These are phyloP conservation scores for Drosophila orena DNA, from an alignment of 1,140 invertebrate genomes.

Conservation along the genomic window DNA sequence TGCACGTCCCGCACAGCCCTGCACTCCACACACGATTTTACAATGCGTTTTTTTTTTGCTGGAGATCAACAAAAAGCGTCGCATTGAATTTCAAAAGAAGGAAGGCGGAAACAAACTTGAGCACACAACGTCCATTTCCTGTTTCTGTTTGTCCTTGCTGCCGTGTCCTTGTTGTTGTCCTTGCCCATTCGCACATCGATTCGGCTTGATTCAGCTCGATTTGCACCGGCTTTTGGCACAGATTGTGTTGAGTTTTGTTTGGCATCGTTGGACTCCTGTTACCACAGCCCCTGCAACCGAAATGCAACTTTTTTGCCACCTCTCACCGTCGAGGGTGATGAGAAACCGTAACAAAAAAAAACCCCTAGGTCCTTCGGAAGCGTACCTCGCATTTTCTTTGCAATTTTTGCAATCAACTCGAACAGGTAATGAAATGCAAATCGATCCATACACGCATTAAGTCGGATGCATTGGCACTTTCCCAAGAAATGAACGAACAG, in stretches of 20 bases:
- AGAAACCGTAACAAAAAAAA: background rate
- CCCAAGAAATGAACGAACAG: conserved; percentile 29
- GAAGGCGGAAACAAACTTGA: conserved; percentile 79
- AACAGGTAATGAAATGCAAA: conserved; percentile 71
- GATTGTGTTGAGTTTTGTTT: conserved; percentile 64
- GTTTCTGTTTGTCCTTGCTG: conserved; percentile 73
- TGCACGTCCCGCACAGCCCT: background rate
- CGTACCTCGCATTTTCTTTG: conserved; percentile 14
- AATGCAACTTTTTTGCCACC: background rate
- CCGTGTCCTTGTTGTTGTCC: conserved; percentile 36
- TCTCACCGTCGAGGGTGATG: background rate
- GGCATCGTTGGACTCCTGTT: conserved; percentile 42
- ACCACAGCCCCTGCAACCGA: conserved; percentile 6
- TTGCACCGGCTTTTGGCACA: conserved; percentile 77
- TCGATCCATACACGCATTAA: conserved; percentile 60
- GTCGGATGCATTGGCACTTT: conserved; percentile 23
- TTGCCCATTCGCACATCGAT: conserved; percentile 44
- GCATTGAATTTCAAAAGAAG: conserved; percentile 77
- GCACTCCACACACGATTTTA: background rate
- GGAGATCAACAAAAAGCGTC: conserved; percentile 27
- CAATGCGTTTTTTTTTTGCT: conserved; percentile 48
- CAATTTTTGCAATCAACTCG: conserved; percentile 47
- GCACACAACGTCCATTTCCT: conserved; percentile 81
- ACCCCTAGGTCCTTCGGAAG: background rate
- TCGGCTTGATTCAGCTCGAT: conserved; percentile 72